Conservation (phyloP, 2,113 vertebrate genomes). For the Microtus oregoni region DNA sequence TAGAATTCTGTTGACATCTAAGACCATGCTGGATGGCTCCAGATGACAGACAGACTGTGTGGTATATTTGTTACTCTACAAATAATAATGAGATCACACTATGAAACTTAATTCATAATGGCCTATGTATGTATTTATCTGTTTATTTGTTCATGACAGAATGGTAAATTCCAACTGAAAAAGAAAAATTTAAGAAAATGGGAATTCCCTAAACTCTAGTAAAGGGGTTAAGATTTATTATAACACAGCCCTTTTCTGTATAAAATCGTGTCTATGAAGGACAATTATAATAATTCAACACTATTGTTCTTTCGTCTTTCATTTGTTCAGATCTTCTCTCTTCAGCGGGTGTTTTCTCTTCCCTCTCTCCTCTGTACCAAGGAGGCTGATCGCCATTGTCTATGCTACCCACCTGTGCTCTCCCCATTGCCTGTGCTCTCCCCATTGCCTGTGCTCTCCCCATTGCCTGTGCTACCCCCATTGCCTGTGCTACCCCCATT, state of each 20-base stretch:
- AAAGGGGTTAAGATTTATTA: not conserved
- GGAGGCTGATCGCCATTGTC: not conserved
- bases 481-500: too few relatives aligned
- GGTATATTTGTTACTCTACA: not conserved
- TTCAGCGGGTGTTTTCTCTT: too few relatives aligned
- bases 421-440: too few relatives aligned
- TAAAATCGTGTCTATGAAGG: not conserved
- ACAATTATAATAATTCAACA: not conserved
- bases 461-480: too few relatives aligned
- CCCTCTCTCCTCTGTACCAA: not conserved
- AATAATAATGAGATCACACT: not conserved
- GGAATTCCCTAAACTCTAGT: not conserved
- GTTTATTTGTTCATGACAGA: not conserved
- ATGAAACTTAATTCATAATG: not conserved
- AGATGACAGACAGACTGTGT: not conserved
- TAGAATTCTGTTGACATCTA: not conserved
- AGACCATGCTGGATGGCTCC: not conserved
- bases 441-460: too few relatives aligned
- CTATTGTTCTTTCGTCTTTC: not conserved
- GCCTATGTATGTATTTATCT: not conserved
- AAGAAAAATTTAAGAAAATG: not conserved
- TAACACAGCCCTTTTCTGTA: not conserved
- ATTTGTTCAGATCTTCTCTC: not conserved
- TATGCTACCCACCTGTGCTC: too few relatives aligned
- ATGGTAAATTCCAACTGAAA: not conserved